A percentile compares a stretch with the other conserved stretches of the same genome.
Evolutionary conservation across 2,113 vertebrate genomes (phyloP).

Genomic region (Marcusenius ussheri): DNA sequence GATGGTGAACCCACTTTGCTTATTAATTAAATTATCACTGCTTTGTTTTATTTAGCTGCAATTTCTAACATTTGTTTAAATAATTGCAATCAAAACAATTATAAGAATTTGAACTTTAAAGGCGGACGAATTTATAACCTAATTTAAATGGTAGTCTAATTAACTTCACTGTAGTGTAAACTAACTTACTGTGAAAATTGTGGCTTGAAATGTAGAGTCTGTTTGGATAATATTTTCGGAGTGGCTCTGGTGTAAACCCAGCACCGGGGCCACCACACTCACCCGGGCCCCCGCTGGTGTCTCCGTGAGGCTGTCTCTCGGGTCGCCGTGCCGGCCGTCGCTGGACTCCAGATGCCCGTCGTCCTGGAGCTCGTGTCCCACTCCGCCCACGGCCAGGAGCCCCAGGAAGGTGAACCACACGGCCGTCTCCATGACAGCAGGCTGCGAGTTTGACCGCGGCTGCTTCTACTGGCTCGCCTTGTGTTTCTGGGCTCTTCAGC

Average conservation of each 20-base stretch:
- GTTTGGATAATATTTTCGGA: background rate
- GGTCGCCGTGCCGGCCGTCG: conserved; percentile 35
- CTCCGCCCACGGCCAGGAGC: conserved; percentile 50
- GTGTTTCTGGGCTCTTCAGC: background rate
- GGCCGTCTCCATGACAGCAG: conserved; percentile 46
- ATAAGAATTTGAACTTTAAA: background rate
- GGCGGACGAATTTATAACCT: background rate
- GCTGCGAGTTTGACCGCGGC: background rate
- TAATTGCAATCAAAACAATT: background rate
- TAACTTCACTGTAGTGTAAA: background rate
- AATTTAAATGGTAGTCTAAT: background rate
- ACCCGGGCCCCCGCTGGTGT: conserved; percentile 47
- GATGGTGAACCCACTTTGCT: background rate
- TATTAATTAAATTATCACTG: background rate
- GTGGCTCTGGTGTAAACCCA: background rate
- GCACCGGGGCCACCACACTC: conserved; percentile 29
- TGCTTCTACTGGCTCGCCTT: background rate
- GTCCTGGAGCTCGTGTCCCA: conserved; percentile 47
- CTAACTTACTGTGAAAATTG: background rate
- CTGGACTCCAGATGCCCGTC: conserved; percentile 34
- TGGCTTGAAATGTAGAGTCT: background rate
- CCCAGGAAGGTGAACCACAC: conserved; percentile 46
- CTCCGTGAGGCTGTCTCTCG: conserved; percentile 44
- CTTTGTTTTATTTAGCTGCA: background rate
- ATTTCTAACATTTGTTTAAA: background rate